phyloP scores from a whole-genome alignment of 1,140 invertebrate genomes.

The Pseudoatta argentina region DNA sequence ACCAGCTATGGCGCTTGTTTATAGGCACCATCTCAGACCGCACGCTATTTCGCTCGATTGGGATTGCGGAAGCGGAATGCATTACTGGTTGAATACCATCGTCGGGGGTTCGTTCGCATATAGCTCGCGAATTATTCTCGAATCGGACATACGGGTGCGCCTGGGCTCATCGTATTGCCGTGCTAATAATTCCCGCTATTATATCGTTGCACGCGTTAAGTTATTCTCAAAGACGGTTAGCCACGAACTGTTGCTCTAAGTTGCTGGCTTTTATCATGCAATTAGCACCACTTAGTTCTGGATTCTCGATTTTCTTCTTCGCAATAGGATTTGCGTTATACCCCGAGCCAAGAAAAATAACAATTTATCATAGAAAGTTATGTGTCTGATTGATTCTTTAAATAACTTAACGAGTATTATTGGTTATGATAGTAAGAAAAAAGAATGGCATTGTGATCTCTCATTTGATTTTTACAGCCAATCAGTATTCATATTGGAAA shows the following conservation, averaged over 20 bases:
- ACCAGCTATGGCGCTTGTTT: conserved; percentile 67
- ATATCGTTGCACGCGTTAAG: conserved; percentile 41
- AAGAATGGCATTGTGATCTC: no score
- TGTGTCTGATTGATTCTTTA: no score
- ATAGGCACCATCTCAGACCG: conserved; percentile 69
- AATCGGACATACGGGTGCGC: conserved; percentile 42
- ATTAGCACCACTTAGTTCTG: conserved; percentile 30
- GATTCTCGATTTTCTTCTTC: conserved; percentile 29
- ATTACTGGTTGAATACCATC: conserved; percentile 69
- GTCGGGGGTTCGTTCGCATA: conserved; percentile 10
- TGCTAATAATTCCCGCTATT: conserved; percentile 34
- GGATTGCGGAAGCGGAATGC: conserved; percentile 72
- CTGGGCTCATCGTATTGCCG: not conserved
- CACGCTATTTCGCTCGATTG: conserved; percentile 70
- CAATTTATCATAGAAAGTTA: no score
- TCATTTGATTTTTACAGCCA: no score
- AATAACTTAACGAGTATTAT: no score
- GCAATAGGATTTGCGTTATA: not conserved
- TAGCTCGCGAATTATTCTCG: conserved; percentile 37
- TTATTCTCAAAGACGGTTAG: conserved; percentile 34
- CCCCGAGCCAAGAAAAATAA: not conserved
- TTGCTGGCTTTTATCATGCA: conserved; percentile 30
- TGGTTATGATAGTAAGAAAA: no score
- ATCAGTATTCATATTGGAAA: no score
- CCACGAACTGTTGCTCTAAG: conserved; percentile 6